phyloP scores from a whole-genome alignment of 1,140 invertebrate species.

The Caenorhabditis remanei region DNA sequence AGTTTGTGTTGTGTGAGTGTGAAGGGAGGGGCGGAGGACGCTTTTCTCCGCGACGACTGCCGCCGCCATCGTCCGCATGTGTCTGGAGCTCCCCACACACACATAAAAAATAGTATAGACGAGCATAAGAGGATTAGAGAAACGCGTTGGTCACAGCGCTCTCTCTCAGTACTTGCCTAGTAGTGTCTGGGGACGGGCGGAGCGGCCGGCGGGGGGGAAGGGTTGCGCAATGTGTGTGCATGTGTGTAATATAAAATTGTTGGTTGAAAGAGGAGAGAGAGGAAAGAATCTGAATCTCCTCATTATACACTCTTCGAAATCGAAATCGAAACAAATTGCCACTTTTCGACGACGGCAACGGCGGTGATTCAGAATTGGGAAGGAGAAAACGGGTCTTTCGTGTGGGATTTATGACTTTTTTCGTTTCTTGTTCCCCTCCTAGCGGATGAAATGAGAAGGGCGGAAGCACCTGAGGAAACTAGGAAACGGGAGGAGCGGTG shows the following conservation, averaged over 20 bases:
- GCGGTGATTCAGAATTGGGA: not conserved
- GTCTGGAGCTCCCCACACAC: slow-evolving; percentile 19
- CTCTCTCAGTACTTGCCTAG: not conserved
- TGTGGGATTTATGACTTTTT: not conserved
- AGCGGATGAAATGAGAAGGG: not conserved
- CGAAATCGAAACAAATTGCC: slow-evolving; percentile 9
- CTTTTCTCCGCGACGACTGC: not conserved
- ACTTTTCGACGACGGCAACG: no score
- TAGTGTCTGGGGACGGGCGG: slow-evolving; percentile 13
- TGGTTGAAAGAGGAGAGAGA: not conserved
- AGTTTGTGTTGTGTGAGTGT: not conserved
- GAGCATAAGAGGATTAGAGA: not conserved
- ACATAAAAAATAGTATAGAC: not conserved
- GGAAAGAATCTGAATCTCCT: not conserved
- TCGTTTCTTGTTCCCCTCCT: not conserved
- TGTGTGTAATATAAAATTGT: slow-evolving; percentile 21
- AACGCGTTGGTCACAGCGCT: no score
- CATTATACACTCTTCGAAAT: not conserved
- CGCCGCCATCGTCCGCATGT: not conserved
- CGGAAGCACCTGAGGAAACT: not conserved
- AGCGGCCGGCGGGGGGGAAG: not conserved
- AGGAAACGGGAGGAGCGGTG: not conserved
- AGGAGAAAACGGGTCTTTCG: not conserved
- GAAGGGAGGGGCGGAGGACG: not conserved
- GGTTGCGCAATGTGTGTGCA: slow-evolving; percentile 42